phyloP scores from a whole-genome alignment of 2,113 vertebrate species.

The Dipodomys ordii region DNA sequence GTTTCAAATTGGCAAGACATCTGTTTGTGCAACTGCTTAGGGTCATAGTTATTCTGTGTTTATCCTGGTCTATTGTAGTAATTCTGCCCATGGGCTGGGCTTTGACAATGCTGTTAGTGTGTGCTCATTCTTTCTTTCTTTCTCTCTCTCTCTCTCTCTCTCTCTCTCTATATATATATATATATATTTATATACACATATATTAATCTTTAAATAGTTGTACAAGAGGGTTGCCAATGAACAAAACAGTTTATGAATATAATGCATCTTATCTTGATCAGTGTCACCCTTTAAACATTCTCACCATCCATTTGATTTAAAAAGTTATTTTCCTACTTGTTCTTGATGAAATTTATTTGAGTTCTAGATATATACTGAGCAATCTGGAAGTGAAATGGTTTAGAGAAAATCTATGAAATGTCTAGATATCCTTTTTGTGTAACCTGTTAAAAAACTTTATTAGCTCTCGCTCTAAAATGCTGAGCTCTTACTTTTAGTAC shows the following conservation, averaged over 20 bases:
- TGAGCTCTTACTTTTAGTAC: neutral
- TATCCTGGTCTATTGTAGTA: slow-evolving; percentile 59
- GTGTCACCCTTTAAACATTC: no score
- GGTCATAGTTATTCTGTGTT: slow-evolving; percentile 57
- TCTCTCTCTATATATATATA: no score
- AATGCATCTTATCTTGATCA: no score
- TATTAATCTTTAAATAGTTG: no score
- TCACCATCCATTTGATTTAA: no score
- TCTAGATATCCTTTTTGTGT: slow-evolving; percentile 8
- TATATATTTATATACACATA: no score
- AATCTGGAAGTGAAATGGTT: neutral
- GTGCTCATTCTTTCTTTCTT: neutral
- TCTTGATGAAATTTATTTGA: slow-evolving; percentile 42
- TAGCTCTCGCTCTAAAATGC: slow-evolving; percentile 7
- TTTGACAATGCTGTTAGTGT: slow-evolving; percentile 2
- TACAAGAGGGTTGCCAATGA: no score
- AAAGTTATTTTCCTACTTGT: neutral
- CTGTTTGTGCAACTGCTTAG: slow-evolving; percentile 54
- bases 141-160: neutral
- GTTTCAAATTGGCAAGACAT: slow-evolving; percentile 63
- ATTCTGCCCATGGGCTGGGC: neutral
- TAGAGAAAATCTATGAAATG: slow-evolving; percentile 13
- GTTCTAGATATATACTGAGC: slow-evolving; percentile 30
- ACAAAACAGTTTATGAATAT: no score
- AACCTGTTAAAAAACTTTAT: slow-evolving; percentile 10